These are phyloP conservation scores for Cydia amplana DNA, from an alignment of 1,140 invertebrate species.

Conservation along the genomic window DNA sequence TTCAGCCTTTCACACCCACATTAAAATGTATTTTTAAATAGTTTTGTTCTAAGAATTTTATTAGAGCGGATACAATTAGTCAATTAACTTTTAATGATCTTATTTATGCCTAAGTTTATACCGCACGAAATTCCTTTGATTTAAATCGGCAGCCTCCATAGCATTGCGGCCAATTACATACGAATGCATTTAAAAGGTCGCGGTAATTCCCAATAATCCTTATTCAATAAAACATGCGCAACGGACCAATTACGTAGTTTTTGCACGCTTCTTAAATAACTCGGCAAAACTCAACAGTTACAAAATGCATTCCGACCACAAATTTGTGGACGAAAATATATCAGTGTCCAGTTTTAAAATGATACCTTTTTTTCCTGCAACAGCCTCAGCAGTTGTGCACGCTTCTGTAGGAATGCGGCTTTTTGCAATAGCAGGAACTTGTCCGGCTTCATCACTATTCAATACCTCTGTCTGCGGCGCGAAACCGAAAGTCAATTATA, in stretches of 20 bases:
- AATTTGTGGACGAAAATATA: constrained; percentile 27
- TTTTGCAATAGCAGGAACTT: constrained; percentile 50
- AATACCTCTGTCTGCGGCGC: constrained; percentile 45
- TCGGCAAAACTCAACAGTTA: constrained; percentile 1
- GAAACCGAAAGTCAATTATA: constrained; percentile 50
- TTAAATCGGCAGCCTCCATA: constrained; percentile 7
- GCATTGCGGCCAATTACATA: constrained; percentile 17
- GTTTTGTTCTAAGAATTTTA: constrained; percentile 1
- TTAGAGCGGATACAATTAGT: constrained; percentile 3
- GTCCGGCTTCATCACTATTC: constrained; percentile 49
- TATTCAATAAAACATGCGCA: constrained; percentile 11
- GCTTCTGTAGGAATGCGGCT: constrained; percentile 48
- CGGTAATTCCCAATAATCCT: constrained; percentile 9
- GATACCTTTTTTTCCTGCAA: constrained; percentile 5
- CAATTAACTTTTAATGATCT: constrained; percentile 2
- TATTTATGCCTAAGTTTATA: background rate
- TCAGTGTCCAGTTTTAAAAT: constrained; percentile 23
- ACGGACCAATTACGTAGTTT: constrained; percentile 7
- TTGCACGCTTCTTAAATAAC: constrained; percentile 23
- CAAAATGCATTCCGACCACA: constrained; percentile 22
- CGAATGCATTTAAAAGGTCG: constrained; percentile 29
- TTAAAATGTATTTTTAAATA: too few species aligned
- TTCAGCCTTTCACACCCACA: background rate
- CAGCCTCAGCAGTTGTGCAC: constrained; percentile 34
- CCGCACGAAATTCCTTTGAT: background rate